A percentile compares a stretch with the other conserved stretches of the same genome.
These are phyloP conservation scores for Astropecten irregularis DNA, from an alignment of 53 echinoderm and acorn worm species.

Conservation along the genomic window DNA sequence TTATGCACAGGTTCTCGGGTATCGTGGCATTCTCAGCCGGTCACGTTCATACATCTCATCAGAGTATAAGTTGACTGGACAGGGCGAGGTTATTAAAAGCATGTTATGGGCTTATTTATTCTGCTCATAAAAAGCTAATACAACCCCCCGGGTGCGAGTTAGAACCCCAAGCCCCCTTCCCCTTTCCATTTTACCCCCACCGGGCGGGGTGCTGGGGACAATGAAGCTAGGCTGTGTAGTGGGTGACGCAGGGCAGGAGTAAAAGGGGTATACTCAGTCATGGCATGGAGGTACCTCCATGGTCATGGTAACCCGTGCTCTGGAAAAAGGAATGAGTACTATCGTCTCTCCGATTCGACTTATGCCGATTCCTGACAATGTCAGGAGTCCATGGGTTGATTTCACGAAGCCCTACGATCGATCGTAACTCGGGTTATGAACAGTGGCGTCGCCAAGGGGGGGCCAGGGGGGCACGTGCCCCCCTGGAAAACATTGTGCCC, in stretches of 20 bases:
- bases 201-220: neutral
- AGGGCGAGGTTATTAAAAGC: neutral
- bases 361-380: too few relatives aligned
- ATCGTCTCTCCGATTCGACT: too few relatives aligned
- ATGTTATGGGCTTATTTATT: constrained; percentile 4
- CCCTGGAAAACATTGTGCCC: too few relatives aligned
- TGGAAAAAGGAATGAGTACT: too few relatives aligned
- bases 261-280: too few relatives aligned
- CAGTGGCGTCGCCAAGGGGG: too few relatives aligned
- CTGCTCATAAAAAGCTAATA: neutral
- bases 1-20: neutral
- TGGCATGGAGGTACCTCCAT: too few relatives aligned
- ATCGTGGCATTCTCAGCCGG: neutral
- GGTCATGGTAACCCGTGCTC: too few relatives aligned
- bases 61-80: neutral
- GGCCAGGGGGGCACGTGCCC: too few relatives aligned
- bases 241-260: neutral
- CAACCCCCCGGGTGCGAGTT: neutral
- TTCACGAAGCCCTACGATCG: too few relatives aligned
- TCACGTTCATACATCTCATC: neutral
- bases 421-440: too few relatives aligned
- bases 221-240: neutral
- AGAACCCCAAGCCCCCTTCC: neutral
- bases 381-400: too few relatives aligned
- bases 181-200: neutral